phyloP scores from a whole-genome alignment of 23 tunicate species.

The Aplidium turbinatum region DNA sequence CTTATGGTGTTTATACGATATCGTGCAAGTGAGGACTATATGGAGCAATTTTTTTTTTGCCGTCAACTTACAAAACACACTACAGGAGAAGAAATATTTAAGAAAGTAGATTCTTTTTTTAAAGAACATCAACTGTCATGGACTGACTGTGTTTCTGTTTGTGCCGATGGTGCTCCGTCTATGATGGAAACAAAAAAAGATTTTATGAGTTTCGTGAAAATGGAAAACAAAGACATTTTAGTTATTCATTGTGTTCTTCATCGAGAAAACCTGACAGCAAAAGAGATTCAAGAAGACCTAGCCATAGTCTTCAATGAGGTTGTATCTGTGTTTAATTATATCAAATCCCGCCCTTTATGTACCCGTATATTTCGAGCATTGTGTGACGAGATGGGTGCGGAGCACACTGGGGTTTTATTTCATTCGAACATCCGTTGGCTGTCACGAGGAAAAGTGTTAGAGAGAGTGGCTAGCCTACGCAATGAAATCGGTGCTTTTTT shows the following conservation, averaged over 20 bases:
- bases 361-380: too few relatives aligned
- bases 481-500: constrained; percentile 17
- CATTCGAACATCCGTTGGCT: too few relatives aligned
- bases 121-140: constrained; percentile 20
- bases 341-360: constrained; percentile 25
- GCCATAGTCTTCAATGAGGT: constrained; percentile 36
- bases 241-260: constrained; percentile 64
- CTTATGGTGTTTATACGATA: too few relatives aligned
- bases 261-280: constrained; percentile 57
- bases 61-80: too few relatives aligned
- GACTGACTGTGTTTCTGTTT: constrained; percentile 34
- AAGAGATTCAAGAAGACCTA: constrained; percentile 28
- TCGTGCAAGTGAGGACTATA: too few relatives aligned
- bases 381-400: too few relatives aligned
- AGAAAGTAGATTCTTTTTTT: constrained; percentile 30
- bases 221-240: constrained; percentile 26
- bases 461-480: too few relatives aligned
- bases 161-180: constrained; percentile 32
- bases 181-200: constrained; percentile 44
- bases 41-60: too few relatives aligned
- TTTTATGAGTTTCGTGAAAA: constrained; percentile 36
- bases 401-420: too few relatives aligned
- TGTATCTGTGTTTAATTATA: constrained; percentile 28
- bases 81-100: constrained; percentile 29
- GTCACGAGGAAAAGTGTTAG: too few relatives aligned